Percentiles rank a stretch among this genome's conserved stretches.
Conservation (phyloP, 1,140 invertebrate genomes). For the Gryon sp. region DNA sequence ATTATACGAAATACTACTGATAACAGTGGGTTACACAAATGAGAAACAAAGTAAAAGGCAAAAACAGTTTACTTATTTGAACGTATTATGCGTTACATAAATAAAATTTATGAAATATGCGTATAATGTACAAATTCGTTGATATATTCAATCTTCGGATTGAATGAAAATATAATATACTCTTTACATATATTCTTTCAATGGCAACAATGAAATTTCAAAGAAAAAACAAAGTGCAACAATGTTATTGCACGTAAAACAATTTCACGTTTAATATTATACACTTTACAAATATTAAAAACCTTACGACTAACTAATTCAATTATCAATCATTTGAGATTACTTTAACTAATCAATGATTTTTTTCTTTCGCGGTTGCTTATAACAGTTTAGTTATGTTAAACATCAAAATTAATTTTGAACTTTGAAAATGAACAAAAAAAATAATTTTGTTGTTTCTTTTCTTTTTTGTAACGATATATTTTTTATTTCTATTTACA, state of each 20-base stretch:
- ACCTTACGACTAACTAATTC: conserved; percentile 1
- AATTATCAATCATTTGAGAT: conserved; percentile 16
- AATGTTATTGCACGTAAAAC: conserved; percentile 30
- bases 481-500: conserved; percentile 36
- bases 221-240: conserved; percentile 56
- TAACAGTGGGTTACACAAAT: no score
- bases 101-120: conserved; percentile 21
- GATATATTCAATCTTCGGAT: conserved; percentile 30
- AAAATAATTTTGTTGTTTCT: no score
- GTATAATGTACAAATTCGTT: conserved; percentile 26
- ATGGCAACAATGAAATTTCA: conserved; percentile 66
- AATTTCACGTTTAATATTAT: conserved; percentile 12
- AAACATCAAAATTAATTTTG: no score
- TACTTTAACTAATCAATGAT: no score
- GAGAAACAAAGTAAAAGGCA: no score
- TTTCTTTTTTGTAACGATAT: no score
- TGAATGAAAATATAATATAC: conserved; percentile 68
- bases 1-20: no score
- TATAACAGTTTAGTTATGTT: no score
- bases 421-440: no score
- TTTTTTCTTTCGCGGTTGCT: no score
- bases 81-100: conserved; percentile 16
- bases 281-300: conserved; percentile 30
- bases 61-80: no score
- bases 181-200: conserved; percentile 68